Percentiles rank a stretch among this genome's conserved stretches.
phyloP scores from a whole-genome alignment of 2,797 vertebrate species.

The Fundulus diaphanus region DNA sequence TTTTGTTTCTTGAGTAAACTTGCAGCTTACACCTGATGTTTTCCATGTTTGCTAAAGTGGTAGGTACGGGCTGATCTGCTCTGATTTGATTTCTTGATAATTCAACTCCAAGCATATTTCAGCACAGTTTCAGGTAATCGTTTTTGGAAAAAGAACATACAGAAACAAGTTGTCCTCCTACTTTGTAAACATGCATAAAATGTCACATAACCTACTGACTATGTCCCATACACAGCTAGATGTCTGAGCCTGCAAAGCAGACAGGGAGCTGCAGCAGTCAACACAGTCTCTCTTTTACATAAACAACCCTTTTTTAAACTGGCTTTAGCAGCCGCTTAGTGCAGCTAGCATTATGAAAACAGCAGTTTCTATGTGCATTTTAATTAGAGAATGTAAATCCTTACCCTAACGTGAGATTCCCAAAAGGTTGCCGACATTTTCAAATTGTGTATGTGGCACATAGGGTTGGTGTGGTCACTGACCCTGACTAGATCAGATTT shows the following conservation, averaged over 20 bases:
- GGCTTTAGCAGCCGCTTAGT: neutral
- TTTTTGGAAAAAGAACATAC: neutral
- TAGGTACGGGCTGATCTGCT: too few relatives aligned
- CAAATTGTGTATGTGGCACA: neutral
- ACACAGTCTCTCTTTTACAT: neutral
- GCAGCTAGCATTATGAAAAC: neutral
- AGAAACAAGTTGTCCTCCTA: neutral
- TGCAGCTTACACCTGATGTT: too few relatives aligned
- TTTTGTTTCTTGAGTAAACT: too few relatives aligned
- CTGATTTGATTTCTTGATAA: neutral
- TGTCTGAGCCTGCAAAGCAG: neutral
- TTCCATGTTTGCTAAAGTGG: too few relatives aligned
- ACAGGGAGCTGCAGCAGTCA: neutral
- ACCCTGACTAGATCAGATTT: neutral
- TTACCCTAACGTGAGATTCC: neutral
- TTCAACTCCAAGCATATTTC: neutral
- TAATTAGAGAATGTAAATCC: neutral
- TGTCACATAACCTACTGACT: neutral
- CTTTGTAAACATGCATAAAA: neutral
- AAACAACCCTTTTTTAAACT: neutral
- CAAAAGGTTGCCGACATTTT: neutral
- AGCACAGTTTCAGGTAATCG: neutral
- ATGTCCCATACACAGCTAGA: neutral
- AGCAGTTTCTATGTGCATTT: neutral
- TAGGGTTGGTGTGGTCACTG: neutral